These are phyloP conservation scores for Camptogramma bilineatum DNA, from an alignment of 2,888 invertebrate species.

Conservation along the genomic window DNA sequence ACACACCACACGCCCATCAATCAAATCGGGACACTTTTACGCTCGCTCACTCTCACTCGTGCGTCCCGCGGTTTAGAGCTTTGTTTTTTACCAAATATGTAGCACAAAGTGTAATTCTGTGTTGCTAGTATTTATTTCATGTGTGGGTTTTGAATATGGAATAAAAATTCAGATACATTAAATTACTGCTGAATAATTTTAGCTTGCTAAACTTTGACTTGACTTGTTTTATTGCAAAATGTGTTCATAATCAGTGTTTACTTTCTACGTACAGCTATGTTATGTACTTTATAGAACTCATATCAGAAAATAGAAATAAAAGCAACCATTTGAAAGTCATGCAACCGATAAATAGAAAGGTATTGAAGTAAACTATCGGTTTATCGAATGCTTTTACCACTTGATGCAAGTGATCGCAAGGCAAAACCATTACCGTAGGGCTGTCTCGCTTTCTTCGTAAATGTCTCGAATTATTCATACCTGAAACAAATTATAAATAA, in stretches of 20 bases:
- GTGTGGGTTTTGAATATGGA: not conserved
- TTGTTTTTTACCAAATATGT: slow-evolving; percentile 50
- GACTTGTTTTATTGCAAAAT: not conserved
- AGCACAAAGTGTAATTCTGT: slow-evolving; percentile 55
- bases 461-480: slow-evolving; percentile 17
- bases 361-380: slow-evolving; percentile 38
- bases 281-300: not conserved
- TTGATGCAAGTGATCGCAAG: slow-evolving; percentile 38
- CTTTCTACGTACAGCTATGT: not conserved
- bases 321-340: slow-evolving; percentile 32
- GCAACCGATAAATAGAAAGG: slow-evolving; percentile 40
- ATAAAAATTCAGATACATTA: not conserved
- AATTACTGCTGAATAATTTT: too few relatives aligned
- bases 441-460: slow-evolving; percentile 21
- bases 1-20: slow-evolving; percentile 62
- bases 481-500: slow-evolving; percentile 30
- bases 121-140: slow-evolving; percentile 36
- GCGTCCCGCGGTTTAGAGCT: slow-evolving; percentile 51
- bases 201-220: slow-evolving; percentile 12
- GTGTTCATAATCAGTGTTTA: slow-evolving; percentile 3
- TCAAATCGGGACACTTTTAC: slow-evolving; percentile 66
- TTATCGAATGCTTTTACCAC: slow-evolving; percentile 46
- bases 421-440: slow-evolving; percentile 43
- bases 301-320: slow-evolving; percentile 23
- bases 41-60: slow-evolving; percentile 53